Conservation (phyloP, 2,888 invertebrate species). For the Chrysotoxum bicinctum region DNA sequence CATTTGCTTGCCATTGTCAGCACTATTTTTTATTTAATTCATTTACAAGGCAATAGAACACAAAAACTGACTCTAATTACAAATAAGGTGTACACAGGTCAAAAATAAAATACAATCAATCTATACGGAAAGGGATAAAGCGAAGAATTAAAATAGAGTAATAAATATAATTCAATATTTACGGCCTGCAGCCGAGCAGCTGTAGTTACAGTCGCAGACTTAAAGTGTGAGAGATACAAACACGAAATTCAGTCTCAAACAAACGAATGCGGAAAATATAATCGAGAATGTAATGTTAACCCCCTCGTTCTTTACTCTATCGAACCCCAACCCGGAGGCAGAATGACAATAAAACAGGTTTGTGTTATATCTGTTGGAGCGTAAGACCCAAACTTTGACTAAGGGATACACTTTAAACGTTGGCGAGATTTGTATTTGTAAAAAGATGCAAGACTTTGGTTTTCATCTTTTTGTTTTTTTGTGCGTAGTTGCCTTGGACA, state of each 20-base stretch:
- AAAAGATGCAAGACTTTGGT: background rate
- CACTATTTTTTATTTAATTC: background rate
- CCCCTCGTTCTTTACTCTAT: background rate
- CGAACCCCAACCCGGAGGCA: background rate
- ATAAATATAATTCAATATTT: background rate
- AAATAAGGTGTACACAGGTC: background rate
- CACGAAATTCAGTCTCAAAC: background rate
- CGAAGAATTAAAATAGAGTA: background rate
- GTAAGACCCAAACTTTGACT: background rate
- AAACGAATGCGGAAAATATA: slow-evolving; percentile 1
- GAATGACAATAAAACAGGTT: background rate
- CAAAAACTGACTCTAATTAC: background rate
- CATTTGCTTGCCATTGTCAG: slow-evolving; percentile 78
- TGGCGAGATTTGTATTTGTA: background rate
- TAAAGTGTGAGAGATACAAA: background rate
- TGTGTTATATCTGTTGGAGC: background rate
- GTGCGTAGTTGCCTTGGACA: background rate
- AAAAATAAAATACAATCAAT: background rate
- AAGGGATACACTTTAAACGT: background rate
- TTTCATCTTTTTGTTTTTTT: too few species aligned
- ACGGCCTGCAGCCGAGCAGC: background rate
- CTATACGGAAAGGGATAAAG: background rate
- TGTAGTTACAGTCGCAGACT: background rate
- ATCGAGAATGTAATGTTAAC: background rate
- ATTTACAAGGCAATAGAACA: background rate